phyloP scores from a whole-genome alignment of 2,797 vertebrate genomes.

The Propithecus deckenii region DNA sequence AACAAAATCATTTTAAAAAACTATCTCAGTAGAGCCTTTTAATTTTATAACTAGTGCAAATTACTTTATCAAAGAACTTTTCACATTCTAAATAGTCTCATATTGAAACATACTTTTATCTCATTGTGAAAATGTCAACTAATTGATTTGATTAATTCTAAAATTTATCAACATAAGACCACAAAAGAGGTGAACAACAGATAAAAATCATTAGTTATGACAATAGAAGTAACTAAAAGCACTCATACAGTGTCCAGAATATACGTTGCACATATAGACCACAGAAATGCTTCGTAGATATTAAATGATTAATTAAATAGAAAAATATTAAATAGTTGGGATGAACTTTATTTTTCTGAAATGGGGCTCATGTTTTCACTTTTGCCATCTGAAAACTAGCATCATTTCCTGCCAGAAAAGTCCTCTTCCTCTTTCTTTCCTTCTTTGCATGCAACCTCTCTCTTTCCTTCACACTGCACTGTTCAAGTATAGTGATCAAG shows the following conservation, averaged over 20 bases:
- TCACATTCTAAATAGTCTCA: not conserved
- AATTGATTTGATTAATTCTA: conserved; percentile 12
- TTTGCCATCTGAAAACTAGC: not conserved
- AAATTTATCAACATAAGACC: not conserved
- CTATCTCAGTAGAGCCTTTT: not conserved
- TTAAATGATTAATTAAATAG: not conserved
- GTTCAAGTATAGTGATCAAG: not conserved
- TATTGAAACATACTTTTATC: not conserved
- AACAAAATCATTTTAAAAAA: not conserved
- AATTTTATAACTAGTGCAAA: not conserved
- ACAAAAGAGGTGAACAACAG: not conserved
- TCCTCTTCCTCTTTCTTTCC: not conserved
- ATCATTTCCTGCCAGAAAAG: not conserved
- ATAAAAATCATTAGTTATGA: not conserved
- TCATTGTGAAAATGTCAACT: not conserved
- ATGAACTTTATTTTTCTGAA: not conserved
- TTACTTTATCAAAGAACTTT: not conserved
- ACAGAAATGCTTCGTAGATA: not conserved
- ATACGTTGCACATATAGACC: not conserved
- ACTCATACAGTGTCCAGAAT: not conserved
- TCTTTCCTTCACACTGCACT: not conserved
- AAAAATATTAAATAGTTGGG: not conserved
- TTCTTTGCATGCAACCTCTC: not conserved
- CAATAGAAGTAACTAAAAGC: not conserved
- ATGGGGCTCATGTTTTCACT: not conserved